These are phyloP conservation scores for Musca vetustissima DNA, from an alignment of 1,140 invertebrate genomes.

Conservation along the genomic window DNA sequence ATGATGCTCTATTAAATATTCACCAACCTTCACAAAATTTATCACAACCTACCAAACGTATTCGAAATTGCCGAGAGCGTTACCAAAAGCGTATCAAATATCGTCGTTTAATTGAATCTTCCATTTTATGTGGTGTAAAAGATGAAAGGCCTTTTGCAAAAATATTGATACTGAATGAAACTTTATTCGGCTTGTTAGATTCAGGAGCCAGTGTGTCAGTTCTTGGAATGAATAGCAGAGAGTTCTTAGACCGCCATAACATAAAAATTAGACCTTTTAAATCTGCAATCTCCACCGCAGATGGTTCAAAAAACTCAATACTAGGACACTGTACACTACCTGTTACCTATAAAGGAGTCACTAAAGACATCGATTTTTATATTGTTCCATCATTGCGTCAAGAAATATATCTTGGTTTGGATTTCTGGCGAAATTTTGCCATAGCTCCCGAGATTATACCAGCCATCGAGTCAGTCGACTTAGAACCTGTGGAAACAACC, in stretches of 20 bases:
- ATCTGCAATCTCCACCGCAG: too few relatives aligned
- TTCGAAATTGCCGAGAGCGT: neutral
- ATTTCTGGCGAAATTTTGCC: neutral
- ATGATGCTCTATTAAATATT: neutral
- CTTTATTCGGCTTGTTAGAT: neutral
- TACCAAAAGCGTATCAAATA: neutral
- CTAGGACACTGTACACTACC: too few relatives aligned
- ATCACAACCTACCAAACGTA: neutral
- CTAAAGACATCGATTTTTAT: too few relatives aligned
- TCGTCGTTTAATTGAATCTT: neutral
- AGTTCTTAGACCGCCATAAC: too few relatives aligned
- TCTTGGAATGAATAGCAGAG: neutral
- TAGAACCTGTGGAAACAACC: neutral
- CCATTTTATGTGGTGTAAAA: neutral
- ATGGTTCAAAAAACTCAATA: too few relatives aligned
- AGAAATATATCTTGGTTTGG: too few relatives aligned
- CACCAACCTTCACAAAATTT: neutral
- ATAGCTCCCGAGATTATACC: neutral
- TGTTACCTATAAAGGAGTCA: too few relatives aligned
- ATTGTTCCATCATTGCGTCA: too few relatives aligned
- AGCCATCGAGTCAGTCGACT: neutral
- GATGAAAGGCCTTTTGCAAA: conserved; percentile 8
- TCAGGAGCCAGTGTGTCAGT: conserved; percentile 1
- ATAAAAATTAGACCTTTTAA: too few relatives aligned
- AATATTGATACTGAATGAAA: neutral